Conservation (phyloP, 2,113 vertebrate species). For the Cygnus buccinator region DNA sequence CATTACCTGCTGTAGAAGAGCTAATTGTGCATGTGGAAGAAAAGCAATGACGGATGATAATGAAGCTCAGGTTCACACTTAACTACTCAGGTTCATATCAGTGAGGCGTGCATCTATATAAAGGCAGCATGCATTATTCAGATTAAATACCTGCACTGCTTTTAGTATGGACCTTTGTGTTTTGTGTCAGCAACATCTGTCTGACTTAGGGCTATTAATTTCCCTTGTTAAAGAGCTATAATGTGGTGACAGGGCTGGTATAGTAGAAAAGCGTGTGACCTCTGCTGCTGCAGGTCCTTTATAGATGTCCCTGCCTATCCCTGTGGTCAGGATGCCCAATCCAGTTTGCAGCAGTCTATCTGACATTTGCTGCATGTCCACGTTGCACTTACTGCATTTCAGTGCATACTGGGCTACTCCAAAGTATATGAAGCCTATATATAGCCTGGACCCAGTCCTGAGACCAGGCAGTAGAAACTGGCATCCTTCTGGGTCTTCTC, state of each 20-base stretch:
- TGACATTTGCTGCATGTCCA: neutral
- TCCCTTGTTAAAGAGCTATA: neutral
- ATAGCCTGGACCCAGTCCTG: neutral
- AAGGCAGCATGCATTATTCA: constrained; percentile 4
- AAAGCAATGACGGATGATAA: constrained; percentile 43
- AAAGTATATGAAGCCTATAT: neutral
- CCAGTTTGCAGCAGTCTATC: neutral
- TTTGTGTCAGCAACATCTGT: constrained; percentile 37
- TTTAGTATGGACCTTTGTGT: neutral
- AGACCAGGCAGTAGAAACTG: neutral
- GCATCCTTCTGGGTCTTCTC: neutral
- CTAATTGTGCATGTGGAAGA: neutral
- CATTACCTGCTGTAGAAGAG: constrained; percentile 37
- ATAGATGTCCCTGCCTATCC: neutral
- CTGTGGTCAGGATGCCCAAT: neutral
- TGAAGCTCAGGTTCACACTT: constrained; percentile 9
- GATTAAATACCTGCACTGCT: constrained; percentile 16
- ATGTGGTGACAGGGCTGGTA: neutral
- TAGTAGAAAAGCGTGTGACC: neutral
- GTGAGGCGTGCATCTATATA: neutral
- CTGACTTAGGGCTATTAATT: neutral
- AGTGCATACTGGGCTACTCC: neutral
- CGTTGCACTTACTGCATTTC: neutral
- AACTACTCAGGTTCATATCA: constrained; percentile 1
- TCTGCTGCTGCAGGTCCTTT: neutral